Percentiles rank a stretch among this genome's conserved stretches.
Conservation (phyloP, 1,140 invertebrate genomes). For the Hormaphis cornu region DNA sequence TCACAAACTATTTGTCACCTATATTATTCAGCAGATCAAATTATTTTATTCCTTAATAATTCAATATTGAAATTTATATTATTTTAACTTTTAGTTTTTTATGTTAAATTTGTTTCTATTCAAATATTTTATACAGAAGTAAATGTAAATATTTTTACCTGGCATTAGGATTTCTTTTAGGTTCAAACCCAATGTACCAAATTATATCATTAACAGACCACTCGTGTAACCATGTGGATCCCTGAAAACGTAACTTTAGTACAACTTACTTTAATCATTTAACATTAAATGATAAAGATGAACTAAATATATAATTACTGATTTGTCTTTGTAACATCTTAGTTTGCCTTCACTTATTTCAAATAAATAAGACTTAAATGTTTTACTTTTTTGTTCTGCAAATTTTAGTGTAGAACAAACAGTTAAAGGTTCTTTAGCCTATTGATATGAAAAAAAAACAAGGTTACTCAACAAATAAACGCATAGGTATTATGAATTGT, state of each 20-base stretch:
- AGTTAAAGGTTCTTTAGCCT: slow-evolving; percentile 50
- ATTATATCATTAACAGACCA: slow-evolving; percentile 69
- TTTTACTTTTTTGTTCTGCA: slow-evolving; percentile 64
- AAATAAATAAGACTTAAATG: slow-evolving; percentile 64
- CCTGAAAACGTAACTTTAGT: slow-evolving; percentile 45
- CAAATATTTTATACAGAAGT: no score
- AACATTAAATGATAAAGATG: background rate
- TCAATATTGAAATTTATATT: no score
- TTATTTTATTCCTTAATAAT: no score
- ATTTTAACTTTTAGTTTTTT: no score
- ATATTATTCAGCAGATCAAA: no score
- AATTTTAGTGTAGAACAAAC: slow-evolving; percentile 63
- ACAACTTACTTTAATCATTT: no score
- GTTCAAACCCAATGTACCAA: slow-evolving; percentile 73
- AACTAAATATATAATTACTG: slow-evolving; percentile 45
- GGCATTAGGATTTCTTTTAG: slow-evolving; percentile 66
- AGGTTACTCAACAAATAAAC: no score
- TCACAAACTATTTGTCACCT: no score
- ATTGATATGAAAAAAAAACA: slow-evolving; percentile 32
- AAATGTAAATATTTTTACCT: slow-evolving; percentile 42
- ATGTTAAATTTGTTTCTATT: no score
- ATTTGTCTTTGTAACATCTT: slow-evolving; percentile 69
- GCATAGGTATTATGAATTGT: no score
- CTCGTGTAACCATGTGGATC: slow-evolving; percentile 53
- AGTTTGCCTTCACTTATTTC: slow-evolving; percentile 69